These are phyloP conservation scores for Halcyon malimbica DNA, from an alignment of 2,113 vertebrate species.

Conservation along the genomic window DNA sequence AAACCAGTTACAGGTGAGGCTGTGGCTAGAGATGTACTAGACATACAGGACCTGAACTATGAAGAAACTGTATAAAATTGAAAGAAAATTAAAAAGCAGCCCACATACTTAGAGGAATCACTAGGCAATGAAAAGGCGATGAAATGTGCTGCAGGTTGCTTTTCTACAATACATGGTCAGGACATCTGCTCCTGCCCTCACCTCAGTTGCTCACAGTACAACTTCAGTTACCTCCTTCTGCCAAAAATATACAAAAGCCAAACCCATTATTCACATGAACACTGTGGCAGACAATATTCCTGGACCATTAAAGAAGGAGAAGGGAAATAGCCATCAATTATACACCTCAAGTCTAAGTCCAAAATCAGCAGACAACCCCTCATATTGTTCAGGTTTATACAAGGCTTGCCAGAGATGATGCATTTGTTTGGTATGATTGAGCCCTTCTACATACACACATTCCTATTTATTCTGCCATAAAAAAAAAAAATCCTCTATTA, in stretches of 20 bases:
- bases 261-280: background rate
- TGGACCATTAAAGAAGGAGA: background rate
- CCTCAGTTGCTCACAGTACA: background rate
- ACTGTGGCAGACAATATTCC: background rate
- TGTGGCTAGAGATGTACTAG: background rate
- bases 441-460: background rate
- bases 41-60: background rate
- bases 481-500: background rate
- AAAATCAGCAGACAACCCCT: background rate
- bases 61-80: background rate
- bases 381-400: background rate
- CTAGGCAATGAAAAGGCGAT: background rate
- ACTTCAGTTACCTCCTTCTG: background rate
- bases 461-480: background rate
- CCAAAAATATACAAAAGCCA: background rate
- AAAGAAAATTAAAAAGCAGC: background rate
- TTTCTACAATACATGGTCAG: background rate
- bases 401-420: background rate
- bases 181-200: background rate
- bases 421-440: background rate
- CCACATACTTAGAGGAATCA: background rate
- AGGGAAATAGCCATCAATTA: background rate
- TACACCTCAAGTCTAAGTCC: background rate
- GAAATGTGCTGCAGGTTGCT: background rate
- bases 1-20: background rate